Conservation (phyloP, 2,888 invertebrate genomes). For the Acholoe squamosa region DNA sequence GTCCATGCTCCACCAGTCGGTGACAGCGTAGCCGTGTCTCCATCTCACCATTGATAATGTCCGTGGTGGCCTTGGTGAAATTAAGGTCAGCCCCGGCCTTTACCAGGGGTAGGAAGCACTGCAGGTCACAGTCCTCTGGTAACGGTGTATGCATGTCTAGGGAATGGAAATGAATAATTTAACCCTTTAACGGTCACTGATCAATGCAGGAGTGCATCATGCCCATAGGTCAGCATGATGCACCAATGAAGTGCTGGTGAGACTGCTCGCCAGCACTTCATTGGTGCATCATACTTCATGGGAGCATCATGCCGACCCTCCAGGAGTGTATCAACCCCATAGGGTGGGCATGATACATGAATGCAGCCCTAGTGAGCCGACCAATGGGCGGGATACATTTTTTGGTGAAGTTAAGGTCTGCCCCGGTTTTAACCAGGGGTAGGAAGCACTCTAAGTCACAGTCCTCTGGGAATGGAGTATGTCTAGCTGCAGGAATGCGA, state of each 20-base stretch:
- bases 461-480: slow-evolving; percentile 89
- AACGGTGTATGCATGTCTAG: slow-evolving; percentile 85
- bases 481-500: too few species aligned
- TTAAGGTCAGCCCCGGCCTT: slow-evolving; percentile 81
- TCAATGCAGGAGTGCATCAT: too few species aligned
- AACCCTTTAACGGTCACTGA: too few species aligned
- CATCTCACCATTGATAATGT: slow-evolving; percentile 75
- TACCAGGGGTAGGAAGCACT: slow-evolving; percentile 90
- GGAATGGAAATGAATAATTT: slow-evolving; percentile 29
- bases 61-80: slow-evolving; percentile 75
- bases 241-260: too few species aligned
- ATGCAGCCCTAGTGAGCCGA: too few species aligned
- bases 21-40: slow-evolving; percentile 79
- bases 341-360: too few species aligned
- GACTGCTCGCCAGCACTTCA: too few species aligned
- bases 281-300: too few species aligned
- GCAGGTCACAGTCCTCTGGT: slow-evolving; percentile 91
- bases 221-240: too few species aligned
- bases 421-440: slow-evolving; percentile 86
- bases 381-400: too few species aligned
- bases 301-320: too few species aligned
- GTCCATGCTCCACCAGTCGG: slow-evolving; percentile 80
- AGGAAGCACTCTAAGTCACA: slow-evolving; percentile 91
- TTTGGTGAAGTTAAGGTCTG: slow-evolving; percentile 79
- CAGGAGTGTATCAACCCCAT: too few species aligned